Base-by-base conservation (phyloP, 2,113 vertebrate genomes). In the Corythoichthys haematopterus region DNA sequence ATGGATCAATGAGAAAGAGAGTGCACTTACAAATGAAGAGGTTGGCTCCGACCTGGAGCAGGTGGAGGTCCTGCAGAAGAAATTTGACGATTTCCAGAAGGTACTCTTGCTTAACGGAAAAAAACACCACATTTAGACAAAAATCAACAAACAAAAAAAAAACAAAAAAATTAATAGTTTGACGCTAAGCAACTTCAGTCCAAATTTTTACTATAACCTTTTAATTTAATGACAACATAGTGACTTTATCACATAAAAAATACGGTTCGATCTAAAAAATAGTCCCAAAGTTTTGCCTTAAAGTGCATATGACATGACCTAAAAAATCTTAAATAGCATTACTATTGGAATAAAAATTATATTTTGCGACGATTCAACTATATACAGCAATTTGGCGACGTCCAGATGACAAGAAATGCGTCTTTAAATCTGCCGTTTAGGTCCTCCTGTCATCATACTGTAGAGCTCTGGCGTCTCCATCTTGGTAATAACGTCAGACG, bases 21-120 rank as follows among this genome's bases (percentile, higher is more conserved):
- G 93, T 0, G 90, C 97, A 0, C 93, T 99, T 67, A 94, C 94
- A 1, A 98, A 89, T 0, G 96, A 98, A 71, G 97, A 99, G 82
- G 88, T 98, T 0, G 97, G 94, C n/a, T 93, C 97, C 0, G 97
- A 99, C 78, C 82, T 99, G 86, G 97, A 99, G 88, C 97, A 99
- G 84, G 97, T 99, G 0, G 97, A 99, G 79, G 97, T 98, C 81
- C 88, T 99, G 10, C 97, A 99, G 92, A 99, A 99, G 93, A 99
- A 98, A 84, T 99, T 99, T 16, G 97, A 99, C 2, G 97, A 99
- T 83, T 99, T 99, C 88, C 97, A 99, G 90, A 99, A 99, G 95
- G 97, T 97, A 74, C 58, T 0, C 3, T 35, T 43, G 4, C 13
- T 20, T 47, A 12, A 10, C 2, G 8, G 3, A 2, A 53, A n/a